Evolutionary conservation across 2,113 vertebrate genomes (phyloP).

Genomic region (Globicephala melas): DNA sequence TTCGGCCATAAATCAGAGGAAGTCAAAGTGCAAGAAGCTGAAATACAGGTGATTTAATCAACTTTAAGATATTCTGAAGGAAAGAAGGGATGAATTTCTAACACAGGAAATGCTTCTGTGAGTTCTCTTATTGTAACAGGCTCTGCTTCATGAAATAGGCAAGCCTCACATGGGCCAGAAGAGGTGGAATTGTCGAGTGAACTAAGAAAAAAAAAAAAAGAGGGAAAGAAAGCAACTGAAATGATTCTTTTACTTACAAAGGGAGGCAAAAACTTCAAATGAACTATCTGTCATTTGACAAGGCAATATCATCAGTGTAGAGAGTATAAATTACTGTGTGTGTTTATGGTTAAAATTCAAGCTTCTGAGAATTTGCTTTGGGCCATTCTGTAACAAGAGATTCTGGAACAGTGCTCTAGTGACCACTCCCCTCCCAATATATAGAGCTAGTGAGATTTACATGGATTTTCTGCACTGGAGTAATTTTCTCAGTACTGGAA

Average conservation of each 20-base stretch:
- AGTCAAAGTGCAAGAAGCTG: not conserved
- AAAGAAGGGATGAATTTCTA: not conserved
- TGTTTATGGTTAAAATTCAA: not conserved
- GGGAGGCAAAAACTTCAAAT: not conserved
- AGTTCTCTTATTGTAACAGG: not conserved
- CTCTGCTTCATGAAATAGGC: fast-evolving
- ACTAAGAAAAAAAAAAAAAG: too few relatives aligned
- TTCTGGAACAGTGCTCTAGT: not conserved
- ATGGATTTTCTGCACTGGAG: too few relatives aligned
- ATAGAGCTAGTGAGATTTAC: not conserved
- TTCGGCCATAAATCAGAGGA: not conserved
- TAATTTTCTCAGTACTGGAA: not conserved
- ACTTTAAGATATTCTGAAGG: not conserved
- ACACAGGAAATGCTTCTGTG: not conserved
- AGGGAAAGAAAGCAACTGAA: not conserved
- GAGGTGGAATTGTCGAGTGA: fast-evolving
- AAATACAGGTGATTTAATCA: not conserved
- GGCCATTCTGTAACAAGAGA: not conserved
- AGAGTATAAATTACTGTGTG: not conserved
- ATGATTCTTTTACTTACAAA: not conserved
- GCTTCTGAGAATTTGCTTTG: not conserved
- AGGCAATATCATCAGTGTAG: not conserved
- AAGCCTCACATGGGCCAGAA: fast-evolving
- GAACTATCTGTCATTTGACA: not conserved
- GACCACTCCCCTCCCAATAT: not conserved